Percentiles rank a stretch among this genome's conserved stretches.
Conservation (phyloP, 1,140 invertebrate genomes). For the Drosophila ercepeae region DNA sequence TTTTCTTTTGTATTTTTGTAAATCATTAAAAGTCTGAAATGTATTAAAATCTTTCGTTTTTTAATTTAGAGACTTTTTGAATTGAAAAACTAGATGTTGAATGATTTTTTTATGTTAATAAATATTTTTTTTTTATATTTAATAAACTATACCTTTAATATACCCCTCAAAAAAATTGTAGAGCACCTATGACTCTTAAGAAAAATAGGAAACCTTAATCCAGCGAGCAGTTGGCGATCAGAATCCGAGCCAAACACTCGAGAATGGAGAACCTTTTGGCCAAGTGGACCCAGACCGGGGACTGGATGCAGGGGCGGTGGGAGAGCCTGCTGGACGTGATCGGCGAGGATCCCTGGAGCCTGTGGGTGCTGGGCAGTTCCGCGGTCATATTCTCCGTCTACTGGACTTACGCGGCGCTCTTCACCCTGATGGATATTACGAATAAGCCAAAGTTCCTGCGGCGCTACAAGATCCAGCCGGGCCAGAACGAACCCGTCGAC, state of each 20-base stretch:
- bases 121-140: no score
- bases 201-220: background rate
- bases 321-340: slow-evolving; percentile 43
- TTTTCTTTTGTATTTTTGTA: no score
- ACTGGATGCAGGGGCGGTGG: slow-evolving; percentile 54
- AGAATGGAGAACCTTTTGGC: slow-evolving; percentile 29
- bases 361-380: slow-evolving; percentile 87
- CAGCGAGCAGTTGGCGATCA: slow-evolving; percentile 11
- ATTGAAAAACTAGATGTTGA: no score
- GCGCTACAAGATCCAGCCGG: slow-evolving; percentile 92
- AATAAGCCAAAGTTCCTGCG: slow-evolving; percentile 88
- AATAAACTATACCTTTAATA: background rate
- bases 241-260: background rate
- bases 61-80: no score
- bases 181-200: background rate
- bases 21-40: no score
- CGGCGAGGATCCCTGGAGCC: slow-evolving; percentile 85
- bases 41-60: no score
- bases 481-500: slow-evolving; percentile 90
- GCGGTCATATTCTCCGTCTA: slow-evolving; percentile 87
- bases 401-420: slow-evolving; percentile 89
- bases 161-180: background rate
- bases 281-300: slow-evolving; percentile 49
- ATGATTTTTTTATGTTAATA: no score
- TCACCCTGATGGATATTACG: slow-evolving; percentile 89